Percentiles rank a stretch among this genome's conserved stretches.
These are phyloP conservation scores for Dynastes hyllus DNA, from an alignment of 2,888 invertebrate species.

Conservation along the genomic window DNA sequence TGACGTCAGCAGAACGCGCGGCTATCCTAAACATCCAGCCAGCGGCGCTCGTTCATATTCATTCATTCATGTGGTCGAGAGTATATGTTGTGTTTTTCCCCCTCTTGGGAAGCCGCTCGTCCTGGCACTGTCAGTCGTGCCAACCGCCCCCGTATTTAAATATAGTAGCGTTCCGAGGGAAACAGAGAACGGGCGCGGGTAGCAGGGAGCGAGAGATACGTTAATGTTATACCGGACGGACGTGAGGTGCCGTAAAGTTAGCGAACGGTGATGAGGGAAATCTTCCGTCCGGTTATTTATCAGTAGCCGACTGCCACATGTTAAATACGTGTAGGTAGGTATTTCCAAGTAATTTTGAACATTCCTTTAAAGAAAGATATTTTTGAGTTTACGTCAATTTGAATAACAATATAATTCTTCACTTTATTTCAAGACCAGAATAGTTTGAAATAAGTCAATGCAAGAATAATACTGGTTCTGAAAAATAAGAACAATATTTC, in stretches of 20 bases:
- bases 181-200: constrained; percentile 12
- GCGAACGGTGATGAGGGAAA: constrained; percentile 33
- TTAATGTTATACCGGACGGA: constrained; percentile 21
- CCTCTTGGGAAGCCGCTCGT: constrained; percentile 3
- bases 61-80: constrained; percentile 40
- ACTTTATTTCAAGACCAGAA: too few species aligned
- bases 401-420: too few species aligned
- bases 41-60: constrained; percentile 29
- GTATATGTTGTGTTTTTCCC: constrained; percentile 7
- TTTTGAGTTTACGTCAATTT: too few species aligned
- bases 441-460: too few species aligned
- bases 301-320: constrained; percentile 22
- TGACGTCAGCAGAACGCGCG: constrained; percentile 38
- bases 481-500: too few species aligned
- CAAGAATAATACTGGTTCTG: too few species aligned
- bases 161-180: constrained; percentile 31
- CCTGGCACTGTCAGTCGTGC: constrained; percentile 26
- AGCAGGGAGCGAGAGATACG: not conserved
- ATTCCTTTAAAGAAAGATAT: too few species aligned
- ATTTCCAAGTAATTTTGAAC: not conserved
- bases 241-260: constrained; percentile 29
- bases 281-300: constrained; percentile 42
- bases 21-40: constrained; percentile 14
- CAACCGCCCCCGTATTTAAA: constrained; percentile 44
- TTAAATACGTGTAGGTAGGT: not conserved